Base-by-base conservation (phyloP, 2,888 invertebrate genomes). In the Euclidia mi region DNA sequence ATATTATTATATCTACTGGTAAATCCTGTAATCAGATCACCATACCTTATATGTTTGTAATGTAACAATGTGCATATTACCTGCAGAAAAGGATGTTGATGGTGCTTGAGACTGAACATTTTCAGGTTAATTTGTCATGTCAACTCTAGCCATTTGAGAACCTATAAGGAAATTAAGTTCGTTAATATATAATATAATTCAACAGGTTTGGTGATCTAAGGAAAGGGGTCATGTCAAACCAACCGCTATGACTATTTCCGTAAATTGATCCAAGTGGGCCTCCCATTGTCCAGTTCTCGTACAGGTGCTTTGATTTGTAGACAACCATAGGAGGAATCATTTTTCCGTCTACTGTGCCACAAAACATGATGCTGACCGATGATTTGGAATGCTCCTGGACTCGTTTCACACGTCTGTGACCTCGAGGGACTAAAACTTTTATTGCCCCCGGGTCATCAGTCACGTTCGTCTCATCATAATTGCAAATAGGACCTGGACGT, bases 321-420 rank as follows among this genome's bases (percentile, higher is more conserved):
- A 46, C 35, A n/a, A 46, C 46, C 1, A 28, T 28, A 11, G 37
- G 37, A 4, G 46, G 35, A 37, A 17, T n/a, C 7, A 46, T 7
- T 25, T 37, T 14, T 1, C 37, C 37, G 3, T 15, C 15, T 10
- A 37, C 46, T 10, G 37, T 46, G 9, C n/a, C 46, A n/a, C 25
- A 18, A 29, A 46, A 28, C 46, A 46, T 46, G 4, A 46, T 2
- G 9, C 25, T 25, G 3, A 37, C 28, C 6, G 12, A 37, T 3
- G 18, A 20, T 14, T 46, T 37, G 2, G 46, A 37, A 32, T 35
- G 35, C 4, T 45, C 34, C 7, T 34, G 14, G 3, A 35, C n/a
- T 15, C 46, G 12, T n/a, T 46, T 37, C n/a, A 17, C 10, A 17
- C 10, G 17, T 11, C 20, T 38, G 17, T 4, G n/a, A 1, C 38